These are phyloP conservation scores for Clusia tigrina DNA, from an alignment of 2,888 invertebrate genomes.

Conservation along the genomic window DNA sequence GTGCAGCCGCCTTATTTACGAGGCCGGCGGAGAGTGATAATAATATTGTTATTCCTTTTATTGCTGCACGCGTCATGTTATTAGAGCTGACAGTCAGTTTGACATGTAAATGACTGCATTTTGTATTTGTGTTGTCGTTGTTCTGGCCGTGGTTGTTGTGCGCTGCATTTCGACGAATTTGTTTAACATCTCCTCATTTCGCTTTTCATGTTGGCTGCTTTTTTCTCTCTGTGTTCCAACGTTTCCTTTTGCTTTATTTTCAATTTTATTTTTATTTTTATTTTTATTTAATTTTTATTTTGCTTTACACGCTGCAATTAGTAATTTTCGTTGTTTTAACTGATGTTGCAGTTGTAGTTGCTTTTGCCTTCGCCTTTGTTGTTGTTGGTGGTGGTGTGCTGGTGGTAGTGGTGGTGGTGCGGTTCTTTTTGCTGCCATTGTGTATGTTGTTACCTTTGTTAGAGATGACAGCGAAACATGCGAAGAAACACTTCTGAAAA, in stretches of 20 bases:
- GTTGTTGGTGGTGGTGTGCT: slow-evolving; percentile 19
- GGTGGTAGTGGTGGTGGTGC: slow-evolving; percentile 23
- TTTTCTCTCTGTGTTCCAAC: no score
- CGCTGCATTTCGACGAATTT: slow-evolving; percentile 29
- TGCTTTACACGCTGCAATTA: slow-evolving; percentile 43
- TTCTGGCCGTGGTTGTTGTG: neutral
- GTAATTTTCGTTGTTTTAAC: slow-evolving; percentile 30
- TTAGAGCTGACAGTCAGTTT: slow-evolving; percentile 44
- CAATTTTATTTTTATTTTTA: no score
- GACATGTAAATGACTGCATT: slow-evolving; percentile 44
- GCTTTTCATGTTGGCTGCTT: slow-evolving; percentile 31
- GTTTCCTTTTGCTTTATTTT: no score
- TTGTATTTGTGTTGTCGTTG: slow-evolving; percentile 24
- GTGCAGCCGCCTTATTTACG: slow-evolving; percentile 34
- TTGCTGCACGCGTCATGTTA: slow-evolving; percentile 38
- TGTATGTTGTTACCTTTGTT: slow-evolving; percentile 39
- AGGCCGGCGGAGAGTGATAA: slow-evolving; percentile 34
- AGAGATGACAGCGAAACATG: slow-evolving; percentile 43
- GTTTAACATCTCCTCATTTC: slow-evolving; percentile 11
- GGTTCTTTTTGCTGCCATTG: slow-evolving; percentile 13
- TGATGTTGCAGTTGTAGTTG: no score
- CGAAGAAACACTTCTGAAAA: slow-evolving; percentile 45
- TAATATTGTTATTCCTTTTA: slow-evolving; percentile 44
- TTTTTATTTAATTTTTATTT: slow-evolving; percentile 30
- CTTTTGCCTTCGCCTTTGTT: slow-evolving; percentile 24